phyloP scores from a whole-genome alignment of 2,113 vertebrate genomes.

The Phodopus roborovskii region DNA sequence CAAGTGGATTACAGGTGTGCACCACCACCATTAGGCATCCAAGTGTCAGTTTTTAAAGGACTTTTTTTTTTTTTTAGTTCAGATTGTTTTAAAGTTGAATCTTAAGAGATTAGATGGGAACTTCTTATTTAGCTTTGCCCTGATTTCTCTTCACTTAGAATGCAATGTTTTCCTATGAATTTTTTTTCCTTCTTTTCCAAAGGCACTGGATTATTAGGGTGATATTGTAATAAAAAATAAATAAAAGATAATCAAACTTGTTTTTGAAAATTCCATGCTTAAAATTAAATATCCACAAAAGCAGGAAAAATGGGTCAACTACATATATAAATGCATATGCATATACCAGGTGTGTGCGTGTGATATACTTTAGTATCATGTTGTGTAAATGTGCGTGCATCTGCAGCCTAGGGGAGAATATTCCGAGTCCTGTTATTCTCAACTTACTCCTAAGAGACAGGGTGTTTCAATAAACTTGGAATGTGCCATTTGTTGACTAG shows the following conservation, averaged over 20 bases:
- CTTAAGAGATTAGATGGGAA: not conserved
- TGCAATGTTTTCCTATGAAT: not conserved
- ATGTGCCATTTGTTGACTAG: not conserved
- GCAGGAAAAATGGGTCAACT: not conserved
- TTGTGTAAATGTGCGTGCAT: not conserved
- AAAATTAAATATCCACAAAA: conserved; percentile 7
- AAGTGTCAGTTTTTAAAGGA: conserved; percentile 12
- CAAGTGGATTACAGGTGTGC: too few species aligned
- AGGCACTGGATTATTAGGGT: not conserved
- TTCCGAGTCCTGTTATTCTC: not conserved
- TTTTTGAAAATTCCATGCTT: not conserved
- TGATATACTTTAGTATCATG: not conserved
- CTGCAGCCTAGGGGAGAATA: not conserved
- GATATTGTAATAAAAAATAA: not conserved
- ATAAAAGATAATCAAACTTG: not conserved
- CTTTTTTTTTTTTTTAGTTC: not conserved
- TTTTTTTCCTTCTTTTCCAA: not conserved
- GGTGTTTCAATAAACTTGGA: not conserved
- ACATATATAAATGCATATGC: not conserved
- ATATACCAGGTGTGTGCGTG: not conserved
- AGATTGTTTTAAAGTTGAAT: not conserved
- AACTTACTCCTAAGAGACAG: not conserved
- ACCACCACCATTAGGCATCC: too few species aligned
- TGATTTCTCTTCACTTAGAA: not conserved
- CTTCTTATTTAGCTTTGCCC: not conserved